These are phyloP conservation scores for Montipora foliosa DNA, from an alignment of 64 coral and sea anemone species.

Conservation along the genomic window DNA sequence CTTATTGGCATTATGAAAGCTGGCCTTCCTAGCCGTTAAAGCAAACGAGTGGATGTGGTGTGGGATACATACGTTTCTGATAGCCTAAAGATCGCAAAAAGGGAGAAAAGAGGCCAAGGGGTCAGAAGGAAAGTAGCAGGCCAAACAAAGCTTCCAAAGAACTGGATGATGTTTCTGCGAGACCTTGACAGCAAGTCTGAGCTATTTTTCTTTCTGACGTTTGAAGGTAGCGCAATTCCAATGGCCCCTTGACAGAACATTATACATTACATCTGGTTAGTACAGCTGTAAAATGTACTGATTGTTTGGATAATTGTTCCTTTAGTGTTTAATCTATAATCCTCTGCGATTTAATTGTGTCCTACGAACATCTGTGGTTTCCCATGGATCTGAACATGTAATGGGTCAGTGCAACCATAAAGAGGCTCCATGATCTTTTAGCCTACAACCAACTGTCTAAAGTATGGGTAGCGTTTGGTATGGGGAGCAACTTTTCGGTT, in stretches of 20 bases:
- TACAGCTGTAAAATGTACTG: background rate
- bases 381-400: slow-evolving; percentile 1
- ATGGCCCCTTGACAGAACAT: background rate
- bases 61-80: slow-evolving; percentile 28
- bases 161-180: too few species aligned
- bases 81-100: slow-evolving; percentile 26
- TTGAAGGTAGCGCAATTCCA: slow-evolving; percentile 9
- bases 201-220: background rate
- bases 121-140: background rate
- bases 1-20: too few species aligned
- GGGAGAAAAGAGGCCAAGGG: slow-evolving; percentile 28
- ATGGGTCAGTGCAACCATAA: slow-evolving; percentile 66
- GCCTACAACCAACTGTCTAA: background rate
- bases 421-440: slow-evolving; percentile 45
- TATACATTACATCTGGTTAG: slow-evolving; percentile 64
- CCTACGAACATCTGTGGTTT: too few species aligned
- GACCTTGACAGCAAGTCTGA: background rate
- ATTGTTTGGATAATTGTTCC: background rate
- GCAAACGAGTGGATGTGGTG: slow-evolving; percentile 1
- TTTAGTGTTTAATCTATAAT: background rate
- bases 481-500: background rate
- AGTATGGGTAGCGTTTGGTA: too few species aligned
- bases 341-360: background rate
- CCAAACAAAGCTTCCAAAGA: too few species aligned
- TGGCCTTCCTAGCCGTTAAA: background rate